Percentiles rank a stretch among this genome's conserved stretches.
phyloP scores from a whole-genome alignment of 2,113 vertebrate genomes.

The Dasyprocta punctata region DNA sequence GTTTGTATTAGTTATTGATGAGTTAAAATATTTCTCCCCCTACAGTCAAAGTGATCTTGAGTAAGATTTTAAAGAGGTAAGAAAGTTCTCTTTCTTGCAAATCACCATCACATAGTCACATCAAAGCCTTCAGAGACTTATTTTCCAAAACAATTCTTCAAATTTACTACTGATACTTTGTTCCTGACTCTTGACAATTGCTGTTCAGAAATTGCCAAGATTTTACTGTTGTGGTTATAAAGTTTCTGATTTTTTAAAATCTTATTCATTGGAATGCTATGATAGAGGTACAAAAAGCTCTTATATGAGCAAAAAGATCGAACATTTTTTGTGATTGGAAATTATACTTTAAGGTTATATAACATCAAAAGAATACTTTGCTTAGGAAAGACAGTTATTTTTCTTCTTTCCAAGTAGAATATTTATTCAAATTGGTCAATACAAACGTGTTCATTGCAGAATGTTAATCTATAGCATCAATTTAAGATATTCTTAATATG shows the following conservation, averaged over 20 bases:
- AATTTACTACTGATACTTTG: background rate
- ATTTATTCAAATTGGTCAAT: constrained; percentile 51
- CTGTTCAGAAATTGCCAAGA: background rate
- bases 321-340: constrained; percentile 35
- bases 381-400: constrained; percentile 42
- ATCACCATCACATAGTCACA: background rate
- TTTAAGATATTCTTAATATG: constrained; percentile 35
- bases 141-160: background rate
- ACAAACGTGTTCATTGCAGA: constrained; percentile 23
- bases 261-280: background rate
- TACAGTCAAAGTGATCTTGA: background rate
- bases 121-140: background rate
- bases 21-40: constrained; percentile 35
- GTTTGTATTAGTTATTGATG: background rate
- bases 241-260: constrained; percentile 25
- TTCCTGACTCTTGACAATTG: constrained; percentile 20
- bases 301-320: constrained; percentile 28
- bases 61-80: constrained; percentile 33
- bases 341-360: constrained; percentile 37
- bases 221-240: background rate
- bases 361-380: background rate
- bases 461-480: constrained; percentile 53
- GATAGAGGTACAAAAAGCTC: background rate
- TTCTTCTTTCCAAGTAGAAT: constrained; percentile 41
- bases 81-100: constrained; percentile 13